Conservation (phyloP, 2,797 vertebrate species). For the Tachyglossus aculeatus region DNA sequence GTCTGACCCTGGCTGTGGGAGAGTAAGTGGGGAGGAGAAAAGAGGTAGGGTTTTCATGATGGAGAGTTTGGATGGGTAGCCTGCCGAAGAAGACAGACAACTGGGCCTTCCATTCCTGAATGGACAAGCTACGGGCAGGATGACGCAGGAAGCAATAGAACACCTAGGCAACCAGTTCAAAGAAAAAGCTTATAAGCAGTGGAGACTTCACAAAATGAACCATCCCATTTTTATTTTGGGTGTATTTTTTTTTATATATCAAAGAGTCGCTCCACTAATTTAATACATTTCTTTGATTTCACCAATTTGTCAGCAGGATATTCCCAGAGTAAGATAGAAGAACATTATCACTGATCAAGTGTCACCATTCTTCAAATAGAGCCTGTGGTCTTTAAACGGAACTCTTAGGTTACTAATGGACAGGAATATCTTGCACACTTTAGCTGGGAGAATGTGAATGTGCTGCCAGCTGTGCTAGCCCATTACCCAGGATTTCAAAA, state of each 20-base stretch:
- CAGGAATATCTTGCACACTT: background rate
- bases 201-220: background rate
- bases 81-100: no score
- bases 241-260: background rate
- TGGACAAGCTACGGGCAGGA: no score
- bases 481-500: conserved; percentile 30
- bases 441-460: conserved; percentile 32
- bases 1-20: no score
- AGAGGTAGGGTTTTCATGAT: no score
- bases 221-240: background rate
- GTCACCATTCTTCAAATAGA: background rate
- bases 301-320: background rate
- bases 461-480: conserved; percentile 33
- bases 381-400: background rate
- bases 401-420: conserved; percentile 18
- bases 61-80: no score
- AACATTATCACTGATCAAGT: background rate
- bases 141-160: no score
- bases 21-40: no score
- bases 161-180: no score
- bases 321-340: background rate
- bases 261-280: background rate
- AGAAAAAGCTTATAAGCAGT: no score
- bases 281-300: background rate
- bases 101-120: no score